These are phyloP conservation scores for Temnothorax ravouxi DNA, from an alignment of 2,888 invertebrate genomes.

Conservation along the genomic window DNA sequence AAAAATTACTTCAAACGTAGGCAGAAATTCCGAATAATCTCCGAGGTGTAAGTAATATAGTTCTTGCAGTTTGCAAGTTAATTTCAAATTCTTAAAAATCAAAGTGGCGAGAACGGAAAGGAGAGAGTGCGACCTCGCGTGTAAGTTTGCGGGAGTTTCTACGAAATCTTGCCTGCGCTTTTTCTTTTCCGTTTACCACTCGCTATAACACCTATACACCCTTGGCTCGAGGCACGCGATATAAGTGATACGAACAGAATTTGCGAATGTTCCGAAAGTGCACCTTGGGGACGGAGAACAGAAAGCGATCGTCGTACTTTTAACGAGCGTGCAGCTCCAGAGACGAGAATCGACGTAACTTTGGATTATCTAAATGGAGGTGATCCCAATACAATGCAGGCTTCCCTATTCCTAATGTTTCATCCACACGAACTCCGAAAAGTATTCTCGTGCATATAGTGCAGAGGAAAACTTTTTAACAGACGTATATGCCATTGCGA, in stretches of 20 bases:
- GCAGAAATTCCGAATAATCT: constrained; percentile 1
- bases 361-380: constrained; percentile 70
- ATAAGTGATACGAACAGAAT: constrained; percentile 51
- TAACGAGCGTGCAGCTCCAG: constrained; percentile 42
- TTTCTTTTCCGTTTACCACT: constrained; percentile 10
- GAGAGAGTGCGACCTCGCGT: constrained; percentile 4
- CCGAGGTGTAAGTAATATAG: neutral
- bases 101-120: neutral
- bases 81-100: constrained; percentile 11
- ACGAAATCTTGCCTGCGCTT: constrained; percentile 20
- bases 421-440: constrained; percentile 33
- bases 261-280: constrained; percentile 50
- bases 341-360: constrained; percentile 49
- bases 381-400: constrained; percentile 67
- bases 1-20: neutral
- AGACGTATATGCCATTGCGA: constrained; percentile 10
- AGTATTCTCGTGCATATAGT: neutral
- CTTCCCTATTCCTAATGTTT: constrained; percentile 34
- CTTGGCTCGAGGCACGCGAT: constrained; percentile 19
- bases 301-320: constrained; percentile 55
- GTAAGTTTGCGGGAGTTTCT: constrained; percentile 7
- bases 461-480: neutral
- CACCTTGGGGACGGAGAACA: constrained; percentile 44
- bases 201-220: neutral
- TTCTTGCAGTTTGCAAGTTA: constrained; percentile 7